Evolutionary conservation across 2,113 vertebrate species (phyloP), one percentile per base, ranked within the genome.

Genomic region (Trichechus manatus): DNA sequence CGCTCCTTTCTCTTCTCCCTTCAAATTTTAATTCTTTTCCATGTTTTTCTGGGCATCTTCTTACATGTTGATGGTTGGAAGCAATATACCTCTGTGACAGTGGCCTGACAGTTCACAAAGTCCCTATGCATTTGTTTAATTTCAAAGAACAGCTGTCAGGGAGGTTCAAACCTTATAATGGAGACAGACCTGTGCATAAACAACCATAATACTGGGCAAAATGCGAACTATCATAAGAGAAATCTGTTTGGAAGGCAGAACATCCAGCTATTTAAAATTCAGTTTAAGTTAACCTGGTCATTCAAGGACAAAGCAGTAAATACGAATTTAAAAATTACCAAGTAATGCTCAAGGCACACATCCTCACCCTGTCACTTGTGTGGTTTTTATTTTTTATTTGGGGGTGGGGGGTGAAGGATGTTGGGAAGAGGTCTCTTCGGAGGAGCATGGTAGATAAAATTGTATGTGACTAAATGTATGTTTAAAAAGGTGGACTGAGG

Each of bases 171-270:
- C 25, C 19, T 75, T 91, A 86, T 79, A 75, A 75, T 84, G 44
- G 87, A 61, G 8, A 17, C 31, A 42, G 27, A 23, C 33, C 6
- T 91, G n/a, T 8, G 80, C 9, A 59, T 31, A 92, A 56, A 63
- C 85, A 61, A 85, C 14, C 22, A n/a, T 78, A 72, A 91, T 33
- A 36, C 64, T 10, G 9, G 33, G 42, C 22, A 95, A 82, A 92
- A 83, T 78, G 78, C 22, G 6, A 97, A 89, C 56, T 36, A 92
- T 53, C 36, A 78, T 33, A 59, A 78, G 23, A 93, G 84, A 68
- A 59, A 85, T 75, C 56, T 78, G 31, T 15, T 66, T 75, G 31
- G 56, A 85, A 95, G 88, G 61, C 36, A 80, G 31, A 64, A 36
- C 44, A 87, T 64, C 36, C 19, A 29, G 78, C 31, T 92, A 83